Conservation (phyloP, 2,797 vertebrate species). For the Mionectes olivaceus region DNA sequence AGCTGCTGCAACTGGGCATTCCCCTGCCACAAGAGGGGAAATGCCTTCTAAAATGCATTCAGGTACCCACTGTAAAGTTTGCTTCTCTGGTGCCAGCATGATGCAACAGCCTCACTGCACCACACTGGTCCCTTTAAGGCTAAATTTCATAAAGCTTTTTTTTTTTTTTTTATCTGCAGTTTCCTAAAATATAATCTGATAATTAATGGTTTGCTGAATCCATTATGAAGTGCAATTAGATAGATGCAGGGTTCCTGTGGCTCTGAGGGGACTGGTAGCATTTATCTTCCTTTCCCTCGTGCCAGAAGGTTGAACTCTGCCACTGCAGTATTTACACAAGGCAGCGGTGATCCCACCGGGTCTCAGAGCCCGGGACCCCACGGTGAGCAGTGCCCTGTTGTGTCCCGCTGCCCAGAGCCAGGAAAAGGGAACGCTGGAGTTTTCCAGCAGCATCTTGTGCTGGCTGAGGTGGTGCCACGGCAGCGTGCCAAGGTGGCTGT, state of each 20-base stretch:
- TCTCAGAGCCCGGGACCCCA: neutral
- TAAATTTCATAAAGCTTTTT: conserved; percentile 39
- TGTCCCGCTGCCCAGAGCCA: neutral
- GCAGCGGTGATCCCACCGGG: neutral
- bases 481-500: accelerated
- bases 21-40: neutral
- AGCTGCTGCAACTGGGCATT: neutral
- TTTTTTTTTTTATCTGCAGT: neutral
- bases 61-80: neutral
- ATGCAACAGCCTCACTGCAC: neutral
- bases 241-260: conserved; percentile 51
- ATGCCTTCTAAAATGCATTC: neutral
- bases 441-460: neutral
- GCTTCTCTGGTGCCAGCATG: neutral
- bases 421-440: neutral
- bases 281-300: conserved; percentile 64
- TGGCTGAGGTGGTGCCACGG: neutral
- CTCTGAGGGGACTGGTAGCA: conserved; percentile 46
- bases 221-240: conserved; percentile 75
- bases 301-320: conserved; percentile 32
- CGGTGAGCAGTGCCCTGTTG: neutral
- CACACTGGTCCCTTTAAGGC: conserved; percentile 1
- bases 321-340: neutral
- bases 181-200: conserved; percentile 71
- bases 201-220: conserved; percentile 76